Conservation (phyloP, 2,113 vertebrate genomes). For the Pseudonaja textilis region DNA sequence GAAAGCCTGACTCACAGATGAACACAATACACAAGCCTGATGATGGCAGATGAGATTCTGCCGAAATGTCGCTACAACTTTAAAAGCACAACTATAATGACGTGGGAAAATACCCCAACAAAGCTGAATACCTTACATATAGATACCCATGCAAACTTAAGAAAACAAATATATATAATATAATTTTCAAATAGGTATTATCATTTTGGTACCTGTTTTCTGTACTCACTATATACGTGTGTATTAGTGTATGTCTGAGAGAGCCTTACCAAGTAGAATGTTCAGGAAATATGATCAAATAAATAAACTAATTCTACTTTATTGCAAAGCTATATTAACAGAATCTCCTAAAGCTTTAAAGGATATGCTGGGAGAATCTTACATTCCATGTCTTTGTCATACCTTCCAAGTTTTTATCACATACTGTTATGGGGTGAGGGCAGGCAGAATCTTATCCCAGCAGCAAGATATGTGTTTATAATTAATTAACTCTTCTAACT, state of each 20-base stretch:
- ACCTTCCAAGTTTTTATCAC: neutral
- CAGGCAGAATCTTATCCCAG: neutral
- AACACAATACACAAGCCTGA: too few relatives aligned
- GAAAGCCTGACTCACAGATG: too few relatives aligned
- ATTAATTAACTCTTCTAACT: slow-evolving; percentile 29
- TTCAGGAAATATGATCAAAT: neutral
- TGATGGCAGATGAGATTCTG: too few relatives aligned
- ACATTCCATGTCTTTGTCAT: neutral
- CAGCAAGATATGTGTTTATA: slow-evolving; percentile 58
- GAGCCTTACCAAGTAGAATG: neutral
- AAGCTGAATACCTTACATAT: too few relatives aligned
- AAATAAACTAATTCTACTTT: neutral
- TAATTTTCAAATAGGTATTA: too few relatives aligned
- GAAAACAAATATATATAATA: too few relatives aligned
- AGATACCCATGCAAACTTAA: too few relatives aligned
- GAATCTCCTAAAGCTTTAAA: neutral
- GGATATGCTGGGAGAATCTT: neutral
- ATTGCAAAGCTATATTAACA: neutral
- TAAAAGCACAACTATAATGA: too few relatives aligned
- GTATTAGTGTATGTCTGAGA: neutral
- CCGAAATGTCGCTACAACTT: too few relatives aligned
- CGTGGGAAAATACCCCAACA: too few relatives aligned
- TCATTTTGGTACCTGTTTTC: neutral
- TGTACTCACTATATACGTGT: neutral
- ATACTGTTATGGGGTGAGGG: neutral